phyloP scores from a whole-genome alignment of 2,797 vertebrate genomes.

The Falco berigora region DNA sequence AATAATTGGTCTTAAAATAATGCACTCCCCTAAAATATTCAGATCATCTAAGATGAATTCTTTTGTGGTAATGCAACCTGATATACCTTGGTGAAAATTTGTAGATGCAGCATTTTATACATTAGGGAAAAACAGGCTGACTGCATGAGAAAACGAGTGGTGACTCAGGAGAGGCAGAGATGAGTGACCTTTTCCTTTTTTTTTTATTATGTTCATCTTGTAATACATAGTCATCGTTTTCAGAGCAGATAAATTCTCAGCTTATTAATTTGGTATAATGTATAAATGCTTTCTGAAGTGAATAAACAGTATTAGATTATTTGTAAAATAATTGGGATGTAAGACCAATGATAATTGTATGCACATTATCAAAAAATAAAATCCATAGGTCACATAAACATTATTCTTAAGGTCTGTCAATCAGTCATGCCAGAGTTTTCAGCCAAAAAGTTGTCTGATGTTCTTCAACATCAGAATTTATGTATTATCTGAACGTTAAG shows the following conservation, averaged over 20 bases:
- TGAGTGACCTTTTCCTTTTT: slow-evolving; percentile 32
- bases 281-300: neutral
- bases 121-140: neutral
- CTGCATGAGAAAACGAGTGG: neutral
- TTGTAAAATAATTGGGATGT: neutral
- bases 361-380: neutral
- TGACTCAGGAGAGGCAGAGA: neutral
- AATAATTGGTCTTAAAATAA: slow-evolving; percentile 34
- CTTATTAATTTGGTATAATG: neutral
- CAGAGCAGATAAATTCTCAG: neutral
- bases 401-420: neutral
- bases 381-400: neutral
- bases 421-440: neutral
- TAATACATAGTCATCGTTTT: neutral
- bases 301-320: neutral
- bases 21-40: neutral
- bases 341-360: neutral
- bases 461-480: neutral
- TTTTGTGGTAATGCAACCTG: neutral
- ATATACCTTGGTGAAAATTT: neutral
- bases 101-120: neutral
- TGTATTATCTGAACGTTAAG: neutral
- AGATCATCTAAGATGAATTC: neutral
- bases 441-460: neutral
- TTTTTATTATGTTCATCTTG: neutral